Evolutionary conservation across 2,113 vertebrate species (phyloP).

Genomic region (Lophochroa leadbeateri): DNA sequence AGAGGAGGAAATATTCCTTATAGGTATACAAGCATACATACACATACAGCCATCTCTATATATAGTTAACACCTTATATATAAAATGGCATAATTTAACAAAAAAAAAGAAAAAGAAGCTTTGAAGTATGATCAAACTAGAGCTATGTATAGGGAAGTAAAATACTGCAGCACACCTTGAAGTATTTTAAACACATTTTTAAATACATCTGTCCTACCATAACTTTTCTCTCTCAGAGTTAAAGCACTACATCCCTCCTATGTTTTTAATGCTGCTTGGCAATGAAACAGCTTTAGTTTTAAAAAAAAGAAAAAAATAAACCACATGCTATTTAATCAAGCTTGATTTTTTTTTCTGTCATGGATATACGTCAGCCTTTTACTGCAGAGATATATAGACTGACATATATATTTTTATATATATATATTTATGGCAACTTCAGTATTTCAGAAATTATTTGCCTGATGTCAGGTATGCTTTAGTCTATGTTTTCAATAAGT

Average conservation of each 20-base stretch:
- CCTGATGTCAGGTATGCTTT: background rate
- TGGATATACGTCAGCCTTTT: background rate
- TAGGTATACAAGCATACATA: background rate
- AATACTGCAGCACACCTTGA: background rate
- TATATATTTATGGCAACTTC: background rate
- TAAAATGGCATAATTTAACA: background rate
- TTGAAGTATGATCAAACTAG: background rate
- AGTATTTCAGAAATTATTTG: background rate
- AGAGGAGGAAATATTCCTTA: background rate
- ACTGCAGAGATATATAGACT: background rate
- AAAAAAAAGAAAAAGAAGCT: background rate
- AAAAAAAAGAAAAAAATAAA: background rate
- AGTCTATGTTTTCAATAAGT: background rate
- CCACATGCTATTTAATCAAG: background rate
- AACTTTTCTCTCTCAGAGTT: background rate
- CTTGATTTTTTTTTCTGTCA: background rate
- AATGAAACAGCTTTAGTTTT: background rate
- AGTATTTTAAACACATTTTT: background rate
- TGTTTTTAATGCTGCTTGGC: background rate
- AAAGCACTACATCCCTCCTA: background rate
- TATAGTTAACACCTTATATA: background rate
- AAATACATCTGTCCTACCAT: background rate
- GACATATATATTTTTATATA: background rate
- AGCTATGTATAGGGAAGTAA: accelerated
- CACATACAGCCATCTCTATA: background rate